Percentiles rank a stretch among this genome's conserved stretches.
Evolutionary conservation across 2,888 invertebrate genomes (phyloP).

Genomic region (Caenorhabditis angaria): DNA sequence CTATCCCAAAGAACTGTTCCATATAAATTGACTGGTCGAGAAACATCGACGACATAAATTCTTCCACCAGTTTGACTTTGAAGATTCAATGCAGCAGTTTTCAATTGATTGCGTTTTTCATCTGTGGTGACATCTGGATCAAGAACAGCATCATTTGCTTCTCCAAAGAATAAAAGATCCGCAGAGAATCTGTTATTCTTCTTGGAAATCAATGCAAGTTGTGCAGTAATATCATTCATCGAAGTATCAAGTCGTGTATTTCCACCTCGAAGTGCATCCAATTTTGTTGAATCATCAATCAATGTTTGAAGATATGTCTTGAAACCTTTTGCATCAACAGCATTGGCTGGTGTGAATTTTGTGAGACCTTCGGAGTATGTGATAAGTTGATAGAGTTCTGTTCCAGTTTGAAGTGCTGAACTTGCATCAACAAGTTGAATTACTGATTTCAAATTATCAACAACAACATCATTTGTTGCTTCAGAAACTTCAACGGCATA

Average conservation of each 20-base stretch:
- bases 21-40: constrained; percentile 13
- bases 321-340: constrained; percentile 16
- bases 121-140: constrained; percentile 8
- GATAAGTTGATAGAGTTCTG: constrained; percentile 28
- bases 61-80: constrained; percentile 17
- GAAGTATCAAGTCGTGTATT: constrained; percentile 18
- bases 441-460: constrained; percentile 19
- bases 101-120: not conserved
- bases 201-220: not conserved
- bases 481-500: constrained; percentile 39
- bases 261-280: constrained; percentile 17
- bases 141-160: constrained; percentile 34
- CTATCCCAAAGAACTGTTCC: constrained; percentile 33
- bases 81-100: constrained; percentile 12
- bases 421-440: constrained; percentile 12
- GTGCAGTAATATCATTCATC: not conserved
- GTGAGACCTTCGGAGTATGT: constrained; percentile 28
- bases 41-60: constrained; percentile 40
- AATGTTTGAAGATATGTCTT: constrained; percentile 14
- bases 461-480: constrained; percentile 24
- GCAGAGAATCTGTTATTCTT: constrained; percentile 24
- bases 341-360: constrained; percentile 15
- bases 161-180: constrained; percentile 35
- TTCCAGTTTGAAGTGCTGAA: constrained; percentile 10
- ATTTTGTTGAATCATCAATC: constrained; percentile 12